phyloP scores from a whole-genome alignment of 2,797 vertebrate species.

The Epinephelus awoara region DNA sequence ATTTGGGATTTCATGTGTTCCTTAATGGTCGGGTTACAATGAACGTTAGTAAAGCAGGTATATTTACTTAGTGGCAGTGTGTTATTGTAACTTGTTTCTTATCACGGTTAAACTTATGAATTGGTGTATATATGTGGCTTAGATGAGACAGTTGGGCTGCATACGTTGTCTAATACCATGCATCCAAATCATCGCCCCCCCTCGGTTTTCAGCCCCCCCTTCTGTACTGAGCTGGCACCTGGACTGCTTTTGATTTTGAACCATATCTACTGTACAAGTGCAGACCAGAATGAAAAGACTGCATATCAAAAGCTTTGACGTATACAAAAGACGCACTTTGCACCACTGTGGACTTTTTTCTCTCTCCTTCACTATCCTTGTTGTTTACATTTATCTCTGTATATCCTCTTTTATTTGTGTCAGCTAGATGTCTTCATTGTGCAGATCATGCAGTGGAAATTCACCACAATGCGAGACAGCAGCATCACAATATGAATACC shows the following conservation, averaged over 20 bases:
- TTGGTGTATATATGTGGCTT: no score
- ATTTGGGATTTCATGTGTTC: no score
- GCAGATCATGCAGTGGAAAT: constrained; percentile 34
- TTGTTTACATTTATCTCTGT: constrained; percentile 43
- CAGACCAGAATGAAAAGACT: constrained; percentile 24
- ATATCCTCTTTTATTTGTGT: constrained; percentile 23
- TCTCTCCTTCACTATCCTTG: constrained; percentile 2
- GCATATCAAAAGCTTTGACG: constrained; percentile 30
- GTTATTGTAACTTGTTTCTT: no score
- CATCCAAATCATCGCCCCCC: no score
- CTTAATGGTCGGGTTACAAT: no score
- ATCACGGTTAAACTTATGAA: no score
- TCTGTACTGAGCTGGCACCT: no score
- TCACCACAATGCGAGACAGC: constrained; percentile 60
- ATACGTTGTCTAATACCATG: no score
- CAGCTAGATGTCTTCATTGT: constrained; percentile 37
- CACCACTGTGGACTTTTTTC: neutral
- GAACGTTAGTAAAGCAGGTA: no score
- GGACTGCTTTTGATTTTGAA: constrained; percentile 20
- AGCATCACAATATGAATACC: neutral
- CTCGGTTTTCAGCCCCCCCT: no score
- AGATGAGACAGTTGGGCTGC: no score
- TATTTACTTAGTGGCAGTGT: no score
- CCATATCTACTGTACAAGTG: constrained; percentile 15
- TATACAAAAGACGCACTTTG: constrained; percentile 1